phyloP scores from a whole-genome alignment of 64 coral and sea anemone species.

The Trachythela sp. region DNA sequence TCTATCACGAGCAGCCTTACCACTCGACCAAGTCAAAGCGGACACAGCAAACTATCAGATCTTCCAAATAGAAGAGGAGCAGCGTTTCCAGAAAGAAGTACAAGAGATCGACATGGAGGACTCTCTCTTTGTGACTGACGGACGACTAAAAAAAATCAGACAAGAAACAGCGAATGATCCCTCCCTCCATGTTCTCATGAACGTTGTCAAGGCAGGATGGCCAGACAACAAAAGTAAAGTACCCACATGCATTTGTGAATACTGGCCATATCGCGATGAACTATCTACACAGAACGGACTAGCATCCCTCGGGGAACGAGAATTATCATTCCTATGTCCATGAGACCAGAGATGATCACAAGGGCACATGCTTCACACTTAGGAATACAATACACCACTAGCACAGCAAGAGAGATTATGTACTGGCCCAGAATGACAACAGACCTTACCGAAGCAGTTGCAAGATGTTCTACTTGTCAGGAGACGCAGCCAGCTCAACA shows the following conservation, averaged over 20 bases:
- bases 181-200: conserved; percentile 16
- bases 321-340: conserved; percentile 22
- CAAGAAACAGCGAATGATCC: conserved; percentile 30
- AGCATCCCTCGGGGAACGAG: background rate
- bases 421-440: conserved; percentile 51
- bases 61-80: conserved; percentile 20
- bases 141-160: conserved; percentile 22
- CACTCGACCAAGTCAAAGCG: conserved; percentile 15
- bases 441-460: conserved; percentile 41
- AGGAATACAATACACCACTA: conserved; percentile 43
- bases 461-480: conserved; percentile 38
- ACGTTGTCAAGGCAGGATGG: conserved; percentile 32
- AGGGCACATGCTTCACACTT: conserved; percentile 44
- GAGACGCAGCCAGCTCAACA: conserved; percentile 24
- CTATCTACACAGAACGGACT: conserved; percentile 28
- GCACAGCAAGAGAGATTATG: conserved; percentile 31
- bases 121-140: conserved; percentile 9
- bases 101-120: conserved; percentile 20
- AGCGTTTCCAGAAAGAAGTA: background rate
- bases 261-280: conserved; percentile 44
- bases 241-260: conserved; percentile 1
- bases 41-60: conserved; percentile 14
- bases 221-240: conserved; percentile 15
- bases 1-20: background rate
- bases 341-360: conserved; percentile 52